phyloP scores from a whole-genome alignment of 2,888 invertebrate species.

The Campaea margaritaria region DNA sequence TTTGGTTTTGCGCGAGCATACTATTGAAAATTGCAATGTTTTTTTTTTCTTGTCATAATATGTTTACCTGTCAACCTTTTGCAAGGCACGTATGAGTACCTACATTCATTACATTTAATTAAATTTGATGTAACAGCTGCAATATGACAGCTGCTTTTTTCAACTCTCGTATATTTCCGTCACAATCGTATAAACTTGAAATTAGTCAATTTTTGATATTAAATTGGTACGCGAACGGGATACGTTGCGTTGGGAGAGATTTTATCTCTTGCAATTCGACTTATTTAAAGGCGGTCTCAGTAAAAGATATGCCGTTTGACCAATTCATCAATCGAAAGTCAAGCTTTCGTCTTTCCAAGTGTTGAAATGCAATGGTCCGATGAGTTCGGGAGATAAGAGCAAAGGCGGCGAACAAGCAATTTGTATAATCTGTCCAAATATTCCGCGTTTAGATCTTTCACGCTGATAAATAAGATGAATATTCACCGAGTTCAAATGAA shows the following conservation, averaged over 20 bases:
- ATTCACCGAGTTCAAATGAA: slow-evolving; percentile 46
- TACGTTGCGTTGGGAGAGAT: slow-evolving; percentile 38
- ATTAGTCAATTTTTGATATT: slow-evolving; percentile 17
- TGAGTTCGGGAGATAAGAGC: slow-evolving; percentile 60
- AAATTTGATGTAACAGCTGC: too few species aligned
- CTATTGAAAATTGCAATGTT: too few species aligned
- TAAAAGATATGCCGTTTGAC: slow-evolving; percentile 41
- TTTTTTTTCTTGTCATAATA: too few species aligned
- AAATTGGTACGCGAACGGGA: slow-evolving; percentile 18
- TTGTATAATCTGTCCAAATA: slow-evolving; percentile 73
- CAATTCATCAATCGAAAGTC: slow-evolving; percentile 56
- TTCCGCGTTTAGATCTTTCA: slow-evolving; percentile 63
- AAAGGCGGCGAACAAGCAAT: slow-evolving; percentile 73
- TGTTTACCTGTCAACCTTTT: too few species aligned
- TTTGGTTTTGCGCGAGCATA: too few species aligned
- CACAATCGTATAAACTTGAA: background rate
- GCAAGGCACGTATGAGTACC: background rate
- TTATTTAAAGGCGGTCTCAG: slow-evolving; percentile 54
- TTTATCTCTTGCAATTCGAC: slow-evolving; percentile 50
- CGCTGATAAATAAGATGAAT: slow-evolving; percentile 63
- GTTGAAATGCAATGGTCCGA: slow-evolving; percentile 63
- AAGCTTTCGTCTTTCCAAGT: slow-evolving; percentile 43
- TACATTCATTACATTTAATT: background rate
- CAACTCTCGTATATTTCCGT: too few species aligned
- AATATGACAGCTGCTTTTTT: background rate